Conservation (phyloP, 2,113 vertebrate genomes). For the Telmatochromis sp. region DNA sequence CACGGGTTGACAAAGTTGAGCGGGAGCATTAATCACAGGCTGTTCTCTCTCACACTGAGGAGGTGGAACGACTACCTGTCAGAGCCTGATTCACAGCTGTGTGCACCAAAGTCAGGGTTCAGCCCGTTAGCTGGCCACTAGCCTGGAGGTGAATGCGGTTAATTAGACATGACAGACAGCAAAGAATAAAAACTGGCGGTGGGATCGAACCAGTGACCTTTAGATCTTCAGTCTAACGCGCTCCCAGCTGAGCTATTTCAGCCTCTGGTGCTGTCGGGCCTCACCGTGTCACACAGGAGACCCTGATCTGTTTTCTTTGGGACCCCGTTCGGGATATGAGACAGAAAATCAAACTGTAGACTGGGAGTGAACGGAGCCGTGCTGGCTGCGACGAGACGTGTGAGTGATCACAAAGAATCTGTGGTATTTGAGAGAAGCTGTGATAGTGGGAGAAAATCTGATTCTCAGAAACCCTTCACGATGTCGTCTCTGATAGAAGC, state of each 20-base stretch:
- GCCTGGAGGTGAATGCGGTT: background rate
- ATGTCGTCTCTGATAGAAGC: background rate
- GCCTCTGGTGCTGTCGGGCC: rapidly evolving
- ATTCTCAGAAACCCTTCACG: background rate
- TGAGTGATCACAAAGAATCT: slow-evolving; percentile 33
- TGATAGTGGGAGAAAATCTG: background rate
- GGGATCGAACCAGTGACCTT: slow-evolving; percentile 44
- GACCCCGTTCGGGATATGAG: slow-evolving; percentile 6
- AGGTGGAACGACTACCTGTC: slow-evolving; percentile 22
- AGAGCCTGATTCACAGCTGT: slow-evolving; percentile 33
- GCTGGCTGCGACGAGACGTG: background rate
- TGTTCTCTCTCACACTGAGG: slow-evolving; percentile 1
- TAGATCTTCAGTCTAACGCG: slow-evolving; percentile 39
- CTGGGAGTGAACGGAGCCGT: background rate
- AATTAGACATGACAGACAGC: background rate
- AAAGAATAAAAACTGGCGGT: background rate
- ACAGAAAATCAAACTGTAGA: background rate
- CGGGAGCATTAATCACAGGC: slow-evolving; percentile 24
- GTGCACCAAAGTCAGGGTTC: background rate
- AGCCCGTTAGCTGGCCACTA: background rate
- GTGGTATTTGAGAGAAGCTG: slow-evolving; percentile 17
- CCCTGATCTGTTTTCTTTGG: background rate
- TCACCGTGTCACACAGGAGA: background rate
- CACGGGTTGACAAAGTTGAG: background rate
- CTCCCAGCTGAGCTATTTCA: slow-evolving; percentile 48